phyloP scores from a whole-genome alignment of 2,113 vertebrate genomes.

The Petromus typicus region DNA sequence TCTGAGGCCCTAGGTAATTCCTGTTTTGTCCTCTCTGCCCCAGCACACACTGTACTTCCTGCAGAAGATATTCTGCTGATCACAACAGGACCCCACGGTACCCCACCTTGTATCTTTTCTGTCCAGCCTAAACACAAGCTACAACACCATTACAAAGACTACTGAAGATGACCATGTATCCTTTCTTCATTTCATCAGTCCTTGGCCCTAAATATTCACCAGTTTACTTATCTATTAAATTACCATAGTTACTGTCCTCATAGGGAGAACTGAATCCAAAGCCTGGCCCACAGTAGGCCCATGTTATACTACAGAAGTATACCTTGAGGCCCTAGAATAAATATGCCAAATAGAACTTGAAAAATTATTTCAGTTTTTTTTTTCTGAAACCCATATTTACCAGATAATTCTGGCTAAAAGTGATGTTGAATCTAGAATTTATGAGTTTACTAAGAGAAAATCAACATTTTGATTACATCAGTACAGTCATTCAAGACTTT shows the following conservation, averaged over 20 bases:
- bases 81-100: too few species aligned
- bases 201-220: background rate
- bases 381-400: background rate
- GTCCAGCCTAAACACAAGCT: background rate
- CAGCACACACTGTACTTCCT: background rate
- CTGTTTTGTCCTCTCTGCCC: background rate
- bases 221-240: background rate
- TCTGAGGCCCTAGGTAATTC: background rate
- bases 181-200: background rate
- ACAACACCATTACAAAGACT: background rate
- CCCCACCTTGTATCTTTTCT: background rate
- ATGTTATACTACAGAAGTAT: background rate
- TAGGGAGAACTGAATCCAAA: background rate
- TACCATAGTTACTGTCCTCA: background rate
- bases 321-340: background rate
- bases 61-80: too few species aligned
- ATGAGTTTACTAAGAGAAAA: background rate
- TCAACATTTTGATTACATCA: background rate
- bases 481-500: background rate
- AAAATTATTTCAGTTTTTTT: background rate
- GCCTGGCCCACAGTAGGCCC: background rate
- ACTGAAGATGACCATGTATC: background rate
- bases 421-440: background rate
- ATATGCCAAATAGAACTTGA: background rate
- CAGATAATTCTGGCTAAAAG: background rate